These are phyloP conservation scores for Gymnopithys bicolor DNA, from an alignment of 2,797 vertebrate species.

Conservation along the genomic window DNA sequence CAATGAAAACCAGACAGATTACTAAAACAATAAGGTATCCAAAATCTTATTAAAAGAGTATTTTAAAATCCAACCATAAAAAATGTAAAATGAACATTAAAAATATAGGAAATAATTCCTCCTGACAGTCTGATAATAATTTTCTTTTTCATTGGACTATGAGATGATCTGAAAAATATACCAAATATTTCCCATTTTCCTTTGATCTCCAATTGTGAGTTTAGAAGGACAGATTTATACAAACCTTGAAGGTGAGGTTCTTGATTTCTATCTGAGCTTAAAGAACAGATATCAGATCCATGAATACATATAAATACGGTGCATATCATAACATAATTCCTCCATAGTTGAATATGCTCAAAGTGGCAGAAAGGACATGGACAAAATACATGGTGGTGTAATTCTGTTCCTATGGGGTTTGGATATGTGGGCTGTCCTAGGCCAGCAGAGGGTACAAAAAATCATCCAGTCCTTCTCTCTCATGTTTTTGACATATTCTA, in stretches of 20 bases:
- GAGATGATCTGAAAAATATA: background rate
- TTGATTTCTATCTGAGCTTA: background rate
- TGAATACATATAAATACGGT: background rate
- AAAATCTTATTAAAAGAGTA: conserved; percentile 17
- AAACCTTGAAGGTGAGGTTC: background rate
- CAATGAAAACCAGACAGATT: background rate
- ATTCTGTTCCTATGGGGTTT: background rate
- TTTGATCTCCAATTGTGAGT: background rate
- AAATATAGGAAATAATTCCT: background rate
- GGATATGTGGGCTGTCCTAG: background rate
- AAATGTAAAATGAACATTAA: background rate
- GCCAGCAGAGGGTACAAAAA: background rate
- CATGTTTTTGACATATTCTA: background rate
- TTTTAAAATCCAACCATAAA: background rate
- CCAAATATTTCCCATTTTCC: background rate
- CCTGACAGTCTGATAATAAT: background rate
- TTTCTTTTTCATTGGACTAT: background rate
- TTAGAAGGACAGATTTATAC: background rate
- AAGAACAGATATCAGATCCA: background rate
- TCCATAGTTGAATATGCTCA: background rate
- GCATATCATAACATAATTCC: background rate
- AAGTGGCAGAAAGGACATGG: background rate
- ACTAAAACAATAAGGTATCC: background rate
- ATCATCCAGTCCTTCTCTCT: background rate
- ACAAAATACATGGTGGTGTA: background rate